Evolutionary conservation across 2,888 invertebrate genomes (phyloP), one percentile per base, ranked within the genome.

Genomic region (Patella depressa): DNA sequence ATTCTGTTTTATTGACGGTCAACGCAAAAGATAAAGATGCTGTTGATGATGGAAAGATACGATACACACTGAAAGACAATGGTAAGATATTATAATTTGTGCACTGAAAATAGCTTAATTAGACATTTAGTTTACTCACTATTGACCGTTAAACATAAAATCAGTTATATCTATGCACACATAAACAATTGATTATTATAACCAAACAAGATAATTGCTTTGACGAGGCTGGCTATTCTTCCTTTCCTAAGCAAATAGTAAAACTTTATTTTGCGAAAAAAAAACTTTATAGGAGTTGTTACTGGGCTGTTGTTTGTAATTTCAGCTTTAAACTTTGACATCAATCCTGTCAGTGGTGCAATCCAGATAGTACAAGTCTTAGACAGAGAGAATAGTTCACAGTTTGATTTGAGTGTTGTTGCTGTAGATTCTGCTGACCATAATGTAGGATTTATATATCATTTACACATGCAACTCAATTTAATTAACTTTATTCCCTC

Each of bases 401-500:
- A 71, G 14, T 80, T 79, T 72, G 69, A 45, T 11, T 29, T 80
- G 12, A 74, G 65, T 19, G 57, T 79, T 24, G 75, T 77, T 17
- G 79, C 75, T 45, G 34, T 55, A 53, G 79, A 80, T 70, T 69
- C 71, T 24, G 79, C 75, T 54, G 24, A 72, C 17, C 75, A 73
- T 54, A 75, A 71, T 73, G 80, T 80, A 57, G 79, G 79, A 73
- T 19, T 57, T 0, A 45, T 75, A 17, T 14, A 12, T 12, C n/a
- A 54, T 4, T 45, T 17, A 53, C n/a, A 14, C 17, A 11, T 72
- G 5, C 72, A 72, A 14, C 34, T 34, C 4, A 45, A 45, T 45
- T 45, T 45, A 45, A 45, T 45, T 45, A 45, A 45, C 7, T 45
- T 45, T 45, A 45, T 45, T 45, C 45, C 9, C 45, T 45, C 45